Percentiles rank a stretch among this genome's conserved stretches.
Conservation (phyloP, 2,888 invertebrate species). For the Melolontha melolontha region DNA sequence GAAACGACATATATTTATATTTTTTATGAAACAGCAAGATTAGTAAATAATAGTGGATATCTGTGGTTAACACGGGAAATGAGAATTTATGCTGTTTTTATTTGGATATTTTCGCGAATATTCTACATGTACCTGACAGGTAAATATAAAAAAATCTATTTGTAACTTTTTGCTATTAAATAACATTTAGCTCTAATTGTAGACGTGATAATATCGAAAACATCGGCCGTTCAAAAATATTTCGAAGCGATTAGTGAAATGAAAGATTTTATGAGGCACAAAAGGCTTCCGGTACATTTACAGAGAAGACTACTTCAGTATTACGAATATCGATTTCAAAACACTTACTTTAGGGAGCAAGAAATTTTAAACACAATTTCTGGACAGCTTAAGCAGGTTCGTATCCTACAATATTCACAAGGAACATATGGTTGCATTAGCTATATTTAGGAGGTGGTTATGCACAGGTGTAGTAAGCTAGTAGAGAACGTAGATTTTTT, state of each 20-base stretch:
- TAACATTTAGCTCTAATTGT: conserved; percentile 36
- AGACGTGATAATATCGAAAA: conserved; percentile 37
- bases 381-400: conserved; percentile 32
- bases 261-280: conserved; percentile 63
- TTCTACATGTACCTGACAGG: conserved; percentile 31
- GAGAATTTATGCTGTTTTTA: conserved; percentile 8
- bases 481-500: conserved; percentile 62
- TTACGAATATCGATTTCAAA: conserved; percentile 63
- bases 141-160: background rate
- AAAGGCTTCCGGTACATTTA: conserved; percentile 61
- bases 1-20: conserved; percentile 36
- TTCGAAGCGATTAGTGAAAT: conserved; percentile 59
- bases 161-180: conserved; percentile 14
- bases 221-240: conserved; percentile 55
- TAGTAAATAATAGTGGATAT: conserved; percentile 35
- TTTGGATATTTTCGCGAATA: conserved; percentile 33
- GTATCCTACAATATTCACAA: background rate
- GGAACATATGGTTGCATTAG: background rate
- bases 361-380: conserved; percentile 54
- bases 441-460: conserved; percentile 28
- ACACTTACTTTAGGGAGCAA: conserved; percentile 62
- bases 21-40: conserved; percentile 27
- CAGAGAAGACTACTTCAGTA: conserved; percentile 61
- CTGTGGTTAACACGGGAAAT: background rate
- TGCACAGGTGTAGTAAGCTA: conserved; percentile 67